Evolutionary conservation across 1,140 invertebrate species (phyloP), one percentile per base, ranked within the genome.

Genomic region (Zaprionus ghesquierei): DNA sequence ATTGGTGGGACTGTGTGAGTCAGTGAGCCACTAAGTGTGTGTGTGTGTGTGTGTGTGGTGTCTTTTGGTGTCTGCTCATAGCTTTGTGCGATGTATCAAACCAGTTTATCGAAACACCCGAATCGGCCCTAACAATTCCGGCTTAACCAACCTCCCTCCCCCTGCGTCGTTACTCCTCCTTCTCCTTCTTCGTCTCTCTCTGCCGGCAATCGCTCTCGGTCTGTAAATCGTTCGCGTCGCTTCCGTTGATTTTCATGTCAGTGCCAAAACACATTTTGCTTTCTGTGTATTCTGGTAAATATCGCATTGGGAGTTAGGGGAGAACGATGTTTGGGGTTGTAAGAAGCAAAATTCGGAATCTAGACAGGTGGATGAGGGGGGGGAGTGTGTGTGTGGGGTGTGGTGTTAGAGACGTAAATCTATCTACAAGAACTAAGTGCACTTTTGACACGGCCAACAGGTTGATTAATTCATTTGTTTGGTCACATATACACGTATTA

Each of bases 221-320:
- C 60, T 38, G 77, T 74, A 80, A 77, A 81, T 80, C 81, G 81
- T 54, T 62, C 66, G 56, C 60, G 63, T 75, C 81, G 74, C 65
- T 71, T 86, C 81, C 81, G 74, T 86, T 85, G 81, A 85, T 85
- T 85, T 85, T 79, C 77, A 85, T 85, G 81, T 85, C 81, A 86
- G 74, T 81, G 77, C 72, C 81, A 86, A 86, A 77, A 81, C 69
- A 81, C 77, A 85, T 59, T 65, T 85, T 58, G 77, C 58, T 74
- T 63, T 70, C 69, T 77, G 81, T 84, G 61, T 70, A 77, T 64
- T 69, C 62, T 73, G 80, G 72, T 73, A 73, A 84, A 79, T 79
- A 65, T 75, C 62, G 25, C 60, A 66, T 49, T 50, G 27, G 51
- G 29, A 56, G 15, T 29, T 29, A 20, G 2, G 41, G 41, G 41